Base-by-base conservation (phyloP, 1,140 invertebrate species). In the Bombus fervidus region DNA sequence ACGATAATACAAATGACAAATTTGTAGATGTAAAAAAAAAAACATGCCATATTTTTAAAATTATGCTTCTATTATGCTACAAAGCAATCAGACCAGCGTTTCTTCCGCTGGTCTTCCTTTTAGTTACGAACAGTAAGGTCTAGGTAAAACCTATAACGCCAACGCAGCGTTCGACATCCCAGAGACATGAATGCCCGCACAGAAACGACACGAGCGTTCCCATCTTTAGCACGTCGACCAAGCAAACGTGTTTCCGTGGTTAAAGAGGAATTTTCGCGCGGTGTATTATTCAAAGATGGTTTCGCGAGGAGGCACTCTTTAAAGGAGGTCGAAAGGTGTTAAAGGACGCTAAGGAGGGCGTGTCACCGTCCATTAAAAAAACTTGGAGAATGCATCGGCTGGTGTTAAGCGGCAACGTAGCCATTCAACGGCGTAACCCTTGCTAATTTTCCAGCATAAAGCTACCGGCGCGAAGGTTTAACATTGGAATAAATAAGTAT, bases 321-420 rank as follows among this genome's bases (percentile, higher is more conserved):
- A 89, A 88, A 90, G 75, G 62, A 81, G 87, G 72, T 83, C 86
- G 89, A 37, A 41, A 93, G 89, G 92, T 92, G 92, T 93, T 93
- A 94, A 94, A 91, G 93, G 93, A 91, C 91, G 93, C 92, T 94
- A 93, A 94, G 92, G 93, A 93, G 91, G 93, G 93, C 93, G 93
- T 93, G 93, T 91, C 92, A 86, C 71, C 81, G 88, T 43, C 84
- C 92, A 90, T 92, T 91, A 90, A 91, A 92, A 90, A 92, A 91
- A 62, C 85, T 69, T 77, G 89, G 90, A 53, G 64, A 93, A 93
- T 92, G 89, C 92, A 91, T 89, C 92, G 87, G 80, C 43, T 47
- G 47, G 74, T 76, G 80, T 92, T 94, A 94, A 94, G 93, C 93
- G 93, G 91, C 90, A 90, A 92, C 88, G 84, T 80, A 80, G 72